Evolutionary conservation across 2,797 vertebrate species (phyloP), one percentile per base, ranked within the genome.

Genomic region (Triplophysa bombifrons): DNA sequence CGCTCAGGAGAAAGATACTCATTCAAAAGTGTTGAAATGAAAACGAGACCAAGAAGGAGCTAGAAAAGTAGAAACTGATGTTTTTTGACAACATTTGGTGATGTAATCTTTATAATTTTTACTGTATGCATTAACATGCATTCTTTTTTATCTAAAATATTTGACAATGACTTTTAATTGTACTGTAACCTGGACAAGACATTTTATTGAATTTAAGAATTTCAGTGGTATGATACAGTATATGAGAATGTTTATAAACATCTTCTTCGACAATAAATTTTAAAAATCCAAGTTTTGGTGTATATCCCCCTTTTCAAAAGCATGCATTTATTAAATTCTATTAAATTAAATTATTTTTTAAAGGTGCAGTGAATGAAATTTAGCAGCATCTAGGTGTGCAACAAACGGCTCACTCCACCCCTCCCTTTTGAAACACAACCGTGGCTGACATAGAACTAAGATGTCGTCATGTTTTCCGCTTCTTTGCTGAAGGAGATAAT

Each of bases 11-110:
- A 94, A 71, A 93, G 93, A 78, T 94, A 94, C 84, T 95, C 93
- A 10, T 95, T 95, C 84, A 95, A 93, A 84, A 93, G 82, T 48
- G 90, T 93, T 46, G 93, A 94, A 88, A 94, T 94, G 92, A 94
- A 94, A 88, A 94, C 90, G 0, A 91, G 94, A 76, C 92, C 92
- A 13, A 83, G 82, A 82, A 73, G n/a, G 38, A 80, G 83, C 19
- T 95, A 85, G 77, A 27, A 72, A 27, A 63, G 19, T 5, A 51
- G 50, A 51, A 51, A 51, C 13, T 19, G 3, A 13, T 48, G 41
- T 41, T 41, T 41, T 41, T 10, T 41, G 1, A 41, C 10, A 41
- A 41, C 10, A 41, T 11, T 2, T 41, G 34, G 6, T 38, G 34
- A 38, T 38, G 34, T 38, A 7, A 38, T 38, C 34, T 6, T 34